phyloP scores from a whole-genome alignment of 2,888 invertebrate genomes.

The Lasioglossum calceatum region DNA sequence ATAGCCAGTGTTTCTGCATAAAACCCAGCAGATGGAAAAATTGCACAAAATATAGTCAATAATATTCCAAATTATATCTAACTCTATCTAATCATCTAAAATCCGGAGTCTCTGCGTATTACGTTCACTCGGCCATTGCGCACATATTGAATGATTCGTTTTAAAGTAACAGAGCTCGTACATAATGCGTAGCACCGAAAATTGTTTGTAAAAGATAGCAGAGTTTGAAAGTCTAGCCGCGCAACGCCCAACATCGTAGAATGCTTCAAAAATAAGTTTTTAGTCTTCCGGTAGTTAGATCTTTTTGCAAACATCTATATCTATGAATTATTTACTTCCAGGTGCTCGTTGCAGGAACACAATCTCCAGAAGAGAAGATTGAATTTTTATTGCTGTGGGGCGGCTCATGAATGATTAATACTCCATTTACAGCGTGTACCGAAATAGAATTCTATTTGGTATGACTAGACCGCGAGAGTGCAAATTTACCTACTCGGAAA shows the following conservation, averaged over 20 bases:
- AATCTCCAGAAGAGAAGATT: neutral
- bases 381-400: neutral
- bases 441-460: neutral
- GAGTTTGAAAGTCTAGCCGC: neutral
- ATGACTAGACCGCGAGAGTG: neutral
- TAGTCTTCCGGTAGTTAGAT: neutral
- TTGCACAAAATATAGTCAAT: too few relatives aligned
- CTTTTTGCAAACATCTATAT: neutral
- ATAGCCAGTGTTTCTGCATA: too few relatives aligned
- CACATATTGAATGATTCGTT: neutral
- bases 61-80: neutral
- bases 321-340: slow-evolving; percentile 3
- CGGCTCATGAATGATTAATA: slow-evolving; percentile 2
- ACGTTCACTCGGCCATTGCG: neutral
- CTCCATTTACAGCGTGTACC: neutral
- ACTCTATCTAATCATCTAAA: neutral
- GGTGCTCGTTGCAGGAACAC: neutral
- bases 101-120: neutral
- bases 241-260: too few relatives aligned
- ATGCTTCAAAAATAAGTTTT: neutral
- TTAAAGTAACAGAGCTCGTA: neutral
- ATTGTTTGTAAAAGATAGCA: neutral
- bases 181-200: neutral
- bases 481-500: neutral
- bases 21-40: too few relatives aligned